A percentile compares a stretch with the other conserved stretches of the same genome.
phyloP scores from a whole-genome alignment of 2,888 invertebrate genomes.

The Drosophila paracracens region DNA sequence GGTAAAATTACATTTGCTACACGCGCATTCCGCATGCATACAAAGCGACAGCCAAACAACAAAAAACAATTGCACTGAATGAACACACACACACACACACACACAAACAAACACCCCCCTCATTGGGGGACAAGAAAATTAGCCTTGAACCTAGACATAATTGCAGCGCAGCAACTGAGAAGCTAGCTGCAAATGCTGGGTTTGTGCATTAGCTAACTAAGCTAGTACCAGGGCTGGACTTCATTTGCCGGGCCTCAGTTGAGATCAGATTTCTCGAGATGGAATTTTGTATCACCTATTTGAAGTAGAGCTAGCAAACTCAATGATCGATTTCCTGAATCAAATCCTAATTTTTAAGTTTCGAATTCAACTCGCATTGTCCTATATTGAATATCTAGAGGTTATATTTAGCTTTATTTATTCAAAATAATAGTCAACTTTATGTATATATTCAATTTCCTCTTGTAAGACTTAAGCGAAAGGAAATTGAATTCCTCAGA shows the following conservation, averaged over 20 bases:
- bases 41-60: slow-evolving; percentile 33
- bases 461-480: neutral
- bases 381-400: neutral
- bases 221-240: slow-evolving; percentile 22
- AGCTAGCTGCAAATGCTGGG: slow-evolving; percentile 29
- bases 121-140: slow-evolving; percentile 70
- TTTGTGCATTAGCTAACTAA: slow-evolving; percentile 47
- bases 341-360: neutral
- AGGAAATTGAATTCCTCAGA: neutral
- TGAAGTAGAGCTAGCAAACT: neutral
- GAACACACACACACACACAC: slow-evolving; percentile 24
- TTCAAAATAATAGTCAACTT: too few species aligned
- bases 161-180: slow-evolving; percentile 63
- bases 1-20: slow-evolving; percentile 65
- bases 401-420: neutral
- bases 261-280: neutral
- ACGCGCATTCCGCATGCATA: slow-evolving; percentile 69
- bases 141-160: slow-evolving; percentile 78
- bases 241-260: neutral
- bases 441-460: neutral
- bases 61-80: slow-evolving; percentile 44
- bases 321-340: neutral
- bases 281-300: too few species aligned
- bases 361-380: rapidly evolving
- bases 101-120: slow-evolving; percentile 13